phyloP scores from a whole-genome alignment of 2,113 vertebrate species.

The Tragelaphus scriptus region DNA sequence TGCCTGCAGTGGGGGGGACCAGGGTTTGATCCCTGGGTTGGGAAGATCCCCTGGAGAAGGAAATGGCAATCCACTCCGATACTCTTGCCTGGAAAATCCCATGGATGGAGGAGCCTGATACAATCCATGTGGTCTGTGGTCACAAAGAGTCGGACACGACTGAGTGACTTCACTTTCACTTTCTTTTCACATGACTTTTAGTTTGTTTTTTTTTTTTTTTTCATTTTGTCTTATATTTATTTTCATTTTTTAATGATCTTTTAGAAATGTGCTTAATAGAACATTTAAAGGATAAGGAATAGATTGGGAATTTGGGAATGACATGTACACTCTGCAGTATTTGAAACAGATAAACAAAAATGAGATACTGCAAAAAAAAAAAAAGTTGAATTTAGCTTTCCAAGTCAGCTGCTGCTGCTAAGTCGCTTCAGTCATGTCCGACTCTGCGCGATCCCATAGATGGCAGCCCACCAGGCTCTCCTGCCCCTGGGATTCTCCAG shows the following conservation, averaged over 20 bases:
- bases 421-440: too few relatives aligned
- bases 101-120: neutral
- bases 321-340: neutral
- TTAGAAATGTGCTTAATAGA: neutral
- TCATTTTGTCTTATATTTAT: neutral
- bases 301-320: neutral
- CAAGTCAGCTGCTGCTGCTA: too few relatives aligned
- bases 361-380: neutral
- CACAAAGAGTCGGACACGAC: neutral
- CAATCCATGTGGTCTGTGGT: neutral
- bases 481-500: too few relatives aligned
- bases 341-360: neutral
- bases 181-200: neutral
- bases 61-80: neutral
- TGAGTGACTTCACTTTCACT: neutral
- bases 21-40: neutral
- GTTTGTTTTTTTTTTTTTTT: neutral
- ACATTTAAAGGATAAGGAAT: neutral
- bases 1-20: accelerated
- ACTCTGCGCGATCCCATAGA: too few relatives aligned
- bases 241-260: neutral
- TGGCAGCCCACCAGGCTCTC: too few relatives aligned
- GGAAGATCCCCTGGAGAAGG: neutral
- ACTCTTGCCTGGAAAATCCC: neutral
- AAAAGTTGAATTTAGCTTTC: neutral